phyloP scores from a whole-genome alignment of 2,888 invertebrate species.

The Lamproptera curius region DNA sequence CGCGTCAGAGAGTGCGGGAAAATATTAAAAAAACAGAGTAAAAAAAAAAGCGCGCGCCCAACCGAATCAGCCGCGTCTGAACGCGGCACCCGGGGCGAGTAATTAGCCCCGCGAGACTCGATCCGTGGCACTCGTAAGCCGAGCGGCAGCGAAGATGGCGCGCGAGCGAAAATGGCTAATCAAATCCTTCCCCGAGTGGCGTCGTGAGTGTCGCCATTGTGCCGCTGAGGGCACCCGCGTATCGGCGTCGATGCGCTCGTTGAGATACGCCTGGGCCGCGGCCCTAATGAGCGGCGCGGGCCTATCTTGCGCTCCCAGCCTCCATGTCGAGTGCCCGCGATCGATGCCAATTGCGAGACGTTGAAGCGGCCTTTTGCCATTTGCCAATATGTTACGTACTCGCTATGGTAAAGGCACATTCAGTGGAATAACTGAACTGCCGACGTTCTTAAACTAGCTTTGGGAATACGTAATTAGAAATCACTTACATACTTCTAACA shows the following conservation, averaged over 20 bases:
- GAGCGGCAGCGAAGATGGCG: conserved; percentile 70
- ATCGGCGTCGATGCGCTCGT: conserved; percentile 25
- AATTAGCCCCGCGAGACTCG: conserved; percentile 77
- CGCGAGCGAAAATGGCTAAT: conserved; percentile 74
- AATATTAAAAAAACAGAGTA: too few relatives aligned
- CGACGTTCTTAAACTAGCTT: too few relatives aligned
- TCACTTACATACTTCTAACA: too few relatives aligned
- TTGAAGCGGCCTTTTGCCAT: too few relatives aligned
- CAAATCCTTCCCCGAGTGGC: conserved; percentile 72
- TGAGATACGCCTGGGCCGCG: not conserved
- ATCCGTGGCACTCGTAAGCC: conserved; percentile 69
- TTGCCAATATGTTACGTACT: too few relatives aligned
- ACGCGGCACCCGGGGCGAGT: conserved; percentile 68
- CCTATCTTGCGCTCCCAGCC: too few relatives aligned
- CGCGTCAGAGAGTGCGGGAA: conserved; percentile 52
- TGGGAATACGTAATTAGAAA: too few relatives aligned
- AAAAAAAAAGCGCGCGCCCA: too few relatives aligned
- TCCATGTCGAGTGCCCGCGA: too few relatives aligned
- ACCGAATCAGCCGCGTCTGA: conserved; percentile 70
- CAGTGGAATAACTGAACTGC: too few relatives aligned
- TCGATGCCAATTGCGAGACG: too few relatives aligned
- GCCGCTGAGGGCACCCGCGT: conserved; percentile 60
- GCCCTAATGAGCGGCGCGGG: not conserved
- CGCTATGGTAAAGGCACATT: too few relatives aligned
- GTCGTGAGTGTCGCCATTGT: conserved; percentile 68